These are phyloP conservation scores for Vimba vimba DNA, from an alignment of 2,113 vertebrate genomes.

Conservation along the genomic window DNA sequence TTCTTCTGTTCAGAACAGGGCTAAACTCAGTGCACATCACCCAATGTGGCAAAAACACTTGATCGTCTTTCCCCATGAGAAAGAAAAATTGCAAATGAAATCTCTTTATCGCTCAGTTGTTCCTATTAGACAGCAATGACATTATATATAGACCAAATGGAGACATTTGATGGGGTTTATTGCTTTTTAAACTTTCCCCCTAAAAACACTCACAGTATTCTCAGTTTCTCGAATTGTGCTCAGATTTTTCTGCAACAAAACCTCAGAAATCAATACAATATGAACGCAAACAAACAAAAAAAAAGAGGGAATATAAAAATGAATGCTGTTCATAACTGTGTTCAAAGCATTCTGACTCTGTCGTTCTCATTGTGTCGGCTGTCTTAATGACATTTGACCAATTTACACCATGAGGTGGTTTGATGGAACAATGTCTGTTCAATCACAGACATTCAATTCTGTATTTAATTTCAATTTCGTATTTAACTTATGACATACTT, in stretches of 20 bases:
- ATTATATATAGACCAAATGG: neutral
- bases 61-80: too few relatives aligned
- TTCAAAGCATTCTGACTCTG: neutral
- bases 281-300: neutral
- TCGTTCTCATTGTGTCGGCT: neutral
- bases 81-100: neutral
- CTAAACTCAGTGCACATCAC: neutral
- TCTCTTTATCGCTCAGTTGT: neutral
- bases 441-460: too few relatives aligned
- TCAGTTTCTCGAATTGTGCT: neutral
- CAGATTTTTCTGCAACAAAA: neutral
- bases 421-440: neutral
- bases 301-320: neutral
- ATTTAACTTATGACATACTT: neutral
- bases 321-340: neutral
- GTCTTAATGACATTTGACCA: slow-evolving; percentile 10
- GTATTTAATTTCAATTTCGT: neutral
- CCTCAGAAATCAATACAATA: neutral
- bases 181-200: too few relatives aligned
- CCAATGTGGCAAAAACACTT: neutral
- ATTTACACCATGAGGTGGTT: neutral
- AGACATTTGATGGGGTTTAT: too few relatives aligned
- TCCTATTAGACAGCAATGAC: neutral
- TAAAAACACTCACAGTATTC: neutral
- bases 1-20: neutral